phyloP scores from a whole-genome alignment of 2,797 vertebrate genomes.

The Myiotriccus ornatus region DNA sequence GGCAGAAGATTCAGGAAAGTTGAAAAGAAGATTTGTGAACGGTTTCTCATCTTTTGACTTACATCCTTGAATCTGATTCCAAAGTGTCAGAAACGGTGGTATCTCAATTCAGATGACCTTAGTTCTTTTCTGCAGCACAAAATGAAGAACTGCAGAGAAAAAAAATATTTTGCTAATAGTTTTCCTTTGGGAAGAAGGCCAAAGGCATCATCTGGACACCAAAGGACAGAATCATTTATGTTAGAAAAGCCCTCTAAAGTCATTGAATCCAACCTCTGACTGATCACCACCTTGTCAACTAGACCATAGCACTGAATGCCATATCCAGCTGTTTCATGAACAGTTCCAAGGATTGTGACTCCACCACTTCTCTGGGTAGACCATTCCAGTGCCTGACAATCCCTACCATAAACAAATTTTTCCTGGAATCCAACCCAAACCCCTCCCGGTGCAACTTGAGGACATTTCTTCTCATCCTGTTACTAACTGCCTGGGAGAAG shows the following conservation, averaged over 20 bases:
- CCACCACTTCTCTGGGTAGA: neutral
- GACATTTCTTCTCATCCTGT: neutral
- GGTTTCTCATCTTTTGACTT: neutral
- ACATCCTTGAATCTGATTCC: neutral
- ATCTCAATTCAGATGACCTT: neutral
- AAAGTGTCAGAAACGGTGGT: neutral
- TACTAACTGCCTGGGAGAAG: neutral
- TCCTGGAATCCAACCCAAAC: neutral
- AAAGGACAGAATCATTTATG: too few species aligned
- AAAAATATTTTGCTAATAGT: too few species aligned
- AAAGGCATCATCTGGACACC: too few species aligned
- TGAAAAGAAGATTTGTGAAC: neutral
- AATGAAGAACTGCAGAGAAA: neutral
- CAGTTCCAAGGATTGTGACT: too few species aligned
- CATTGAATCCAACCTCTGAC: too few species aligned
- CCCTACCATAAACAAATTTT: neutral
- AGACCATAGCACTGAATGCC: too few species aligned
- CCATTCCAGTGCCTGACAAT: neutral
- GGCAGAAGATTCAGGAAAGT: neutral
- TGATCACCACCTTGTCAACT: too few species aligned
- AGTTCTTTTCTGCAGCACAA: neutral
- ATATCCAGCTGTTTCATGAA: too few species aligned
- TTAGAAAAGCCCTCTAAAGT: too few species aligned
- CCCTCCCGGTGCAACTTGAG: neutral
- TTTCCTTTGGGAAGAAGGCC: too few species aligned